phyloP scores from a whole-genome alignment of 1,140 invertebrate genomes.

The Cyclargus thomasi region DNA sequence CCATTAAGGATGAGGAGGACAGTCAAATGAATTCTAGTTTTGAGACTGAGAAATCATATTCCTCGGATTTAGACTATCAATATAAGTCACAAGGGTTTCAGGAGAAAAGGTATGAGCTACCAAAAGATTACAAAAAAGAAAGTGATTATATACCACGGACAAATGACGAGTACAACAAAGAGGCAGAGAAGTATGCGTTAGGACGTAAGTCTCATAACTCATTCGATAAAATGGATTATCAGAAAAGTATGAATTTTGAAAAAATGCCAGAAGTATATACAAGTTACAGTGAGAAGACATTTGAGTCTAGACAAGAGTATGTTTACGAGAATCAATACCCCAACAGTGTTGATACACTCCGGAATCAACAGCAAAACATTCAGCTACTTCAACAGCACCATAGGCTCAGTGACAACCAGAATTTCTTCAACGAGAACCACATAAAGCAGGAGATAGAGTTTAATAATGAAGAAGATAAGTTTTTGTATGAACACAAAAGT shows the following conservation, averaged over 20 bases:
- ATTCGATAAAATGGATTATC: constrained; percentile 46
- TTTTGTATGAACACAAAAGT: constrained; percentile 40
- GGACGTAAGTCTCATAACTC: constrained; percentile 49
- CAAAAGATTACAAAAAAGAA: constrained; percentile 52
- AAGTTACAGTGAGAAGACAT: constrained; percentile 33
- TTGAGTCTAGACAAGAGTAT: constrained; percentile 26
- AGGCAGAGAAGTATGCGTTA: constrained; percentile 60
- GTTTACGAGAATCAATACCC: constrained; percentile 41
- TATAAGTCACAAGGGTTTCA: constrained; percentile 30
- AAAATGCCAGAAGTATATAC: constrained; percentile 42
- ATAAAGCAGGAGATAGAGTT: constrained; percentile 66
- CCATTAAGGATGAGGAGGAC: constrained; percentile 50
- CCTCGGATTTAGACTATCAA: constrained; percentile 28
- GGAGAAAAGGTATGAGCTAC: constrained; percentile 37
- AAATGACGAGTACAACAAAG: constrained; percentile 62
- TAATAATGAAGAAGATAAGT: constrained; percentile 52
- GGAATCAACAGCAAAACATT: constrained; percentile 61
- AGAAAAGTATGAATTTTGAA: constrained; percentile 38
- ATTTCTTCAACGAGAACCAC: constrained; percentile 61
- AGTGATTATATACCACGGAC: constrained; percentile 61
- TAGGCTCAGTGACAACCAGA: constrained; percentile 54
- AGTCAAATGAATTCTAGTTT: constrained; percentile 41
- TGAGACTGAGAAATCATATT: constrained; percentile 38
- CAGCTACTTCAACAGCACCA: constrained; percentile 54
- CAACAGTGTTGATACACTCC: constrained; percentile 49